Evolutionary conservation across 1,140 invertebrate genomes (phyloP).

Genomic region (Drosophila saltans): DNA sequence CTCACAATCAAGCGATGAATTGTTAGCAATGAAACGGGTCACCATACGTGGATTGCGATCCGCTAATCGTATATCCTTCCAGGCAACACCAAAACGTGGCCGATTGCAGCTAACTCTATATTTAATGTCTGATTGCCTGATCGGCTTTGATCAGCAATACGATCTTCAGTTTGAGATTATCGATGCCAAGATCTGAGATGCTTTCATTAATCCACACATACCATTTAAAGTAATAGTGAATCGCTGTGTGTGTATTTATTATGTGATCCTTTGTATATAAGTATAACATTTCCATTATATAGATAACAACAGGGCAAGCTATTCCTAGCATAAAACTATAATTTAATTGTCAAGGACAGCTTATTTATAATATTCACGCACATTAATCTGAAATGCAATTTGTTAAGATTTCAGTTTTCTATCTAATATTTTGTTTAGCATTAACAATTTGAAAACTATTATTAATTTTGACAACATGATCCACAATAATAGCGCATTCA

Average conservation of each 20-base stretch:
- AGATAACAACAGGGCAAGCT: constrained; percentile 2
- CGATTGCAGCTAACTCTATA: constrained; percentile 91
- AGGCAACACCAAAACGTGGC: constrained; percentile 85
- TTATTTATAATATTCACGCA: background rate
- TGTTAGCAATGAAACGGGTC: constrained; percentile 94
- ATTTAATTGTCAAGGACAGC: background rate
- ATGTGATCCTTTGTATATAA: constrained; percentile 16
- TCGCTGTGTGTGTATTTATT: constrained; percentile 9
- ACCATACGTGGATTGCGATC: constrained; percentile 83
- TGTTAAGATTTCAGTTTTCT: background rate
- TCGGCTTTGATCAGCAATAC: constrained; percentile 98
- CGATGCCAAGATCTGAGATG: constrained; percentile 71
- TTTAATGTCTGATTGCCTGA: constrained; percentile 96
- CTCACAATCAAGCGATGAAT: constrained; percentile 87
- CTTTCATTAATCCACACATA: background rate
- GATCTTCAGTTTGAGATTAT: constrained; percentile 87
- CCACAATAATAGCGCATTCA: background rate
- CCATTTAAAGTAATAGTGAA: background rate
- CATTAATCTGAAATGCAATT: background rate
- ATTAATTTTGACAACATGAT: background rate
- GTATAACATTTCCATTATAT: constrained; percentile 25
- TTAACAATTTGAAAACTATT: background rate
- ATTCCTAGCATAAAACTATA: constrained; percentile 4
- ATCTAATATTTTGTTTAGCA: background rate
- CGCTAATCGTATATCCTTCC: constrained; percentile 81